A percentile compares a stretch with the other conserved stretches of the same genome.
Conservation (phyloP, 2,113 vertebrate genomes). For the Nanorana parkeri region DNA sequence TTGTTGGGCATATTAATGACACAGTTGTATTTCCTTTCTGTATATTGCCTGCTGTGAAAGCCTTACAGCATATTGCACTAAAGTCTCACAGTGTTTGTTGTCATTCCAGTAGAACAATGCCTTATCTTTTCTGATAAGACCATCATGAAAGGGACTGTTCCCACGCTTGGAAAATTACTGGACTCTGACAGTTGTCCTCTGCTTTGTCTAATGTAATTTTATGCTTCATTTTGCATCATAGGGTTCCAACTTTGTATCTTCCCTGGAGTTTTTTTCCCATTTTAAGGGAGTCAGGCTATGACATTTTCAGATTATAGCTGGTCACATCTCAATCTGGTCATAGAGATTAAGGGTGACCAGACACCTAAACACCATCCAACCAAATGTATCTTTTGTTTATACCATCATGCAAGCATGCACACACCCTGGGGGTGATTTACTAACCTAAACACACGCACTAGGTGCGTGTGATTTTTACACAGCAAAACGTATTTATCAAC, state of each 20-base stretch:
- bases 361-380: too few species aligned
- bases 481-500: too few species aligned
- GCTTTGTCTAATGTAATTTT: background rate
- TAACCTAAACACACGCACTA: too few species aligned
- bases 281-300: too few species aligned
- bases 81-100: background rate
- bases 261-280: background rate
- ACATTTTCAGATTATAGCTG: too few species aligned
- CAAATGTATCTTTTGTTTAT: too few species aligned
- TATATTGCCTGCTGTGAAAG: background rate
- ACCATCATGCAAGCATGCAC: too few species aligned
- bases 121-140: constrained; percentile 11
- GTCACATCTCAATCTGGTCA: too few species aligned
- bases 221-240: background rate
- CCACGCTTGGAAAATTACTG: constrained; percentile 15
- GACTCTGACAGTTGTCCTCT: background rate
- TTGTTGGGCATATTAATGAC: background rate
- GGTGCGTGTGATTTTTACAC: too few species aligned
- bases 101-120: background rate
- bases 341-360: too few species aligned
- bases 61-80: background rate
- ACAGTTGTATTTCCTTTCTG: background rate
- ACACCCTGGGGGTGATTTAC: too few species aligned
- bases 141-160: background rate
- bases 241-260: background rate